Base-by-base conservation (phyloP, 1,140 invertebrate species). In the Ostrea edulis region DNA sequence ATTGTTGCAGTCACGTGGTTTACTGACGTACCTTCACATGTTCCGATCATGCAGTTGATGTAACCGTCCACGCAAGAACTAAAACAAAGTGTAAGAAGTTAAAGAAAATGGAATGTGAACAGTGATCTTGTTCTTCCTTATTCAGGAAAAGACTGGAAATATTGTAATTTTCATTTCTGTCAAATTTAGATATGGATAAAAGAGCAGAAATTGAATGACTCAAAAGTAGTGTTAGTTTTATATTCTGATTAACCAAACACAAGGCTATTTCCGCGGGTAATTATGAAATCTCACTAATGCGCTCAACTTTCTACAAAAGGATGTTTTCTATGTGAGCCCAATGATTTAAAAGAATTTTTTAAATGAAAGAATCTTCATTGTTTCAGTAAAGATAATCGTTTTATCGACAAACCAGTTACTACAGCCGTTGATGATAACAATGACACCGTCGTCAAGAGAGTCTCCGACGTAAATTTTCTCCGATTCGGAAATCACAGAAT, bases 11-110 rank as follows among this genome's bases (percentile, higher is more conserved):
- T 58, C 55, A n/a, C 17, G 17, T 20, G 14, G 14, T 20, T 62
- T 62, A n/a, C 20, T 62, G 8, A 25, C 29, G 11, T 35, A 77
- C 68, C 68, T 77, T 77, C 68, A 77, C 68, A 77, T 14, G 68
- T 29, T 35, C 68, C 68, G 17, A 77, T 77, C 68, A 29, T 22
- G 17, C 68, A 77, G 68, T 77, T 77, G 12, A 77, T 77, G 12
- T 77, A 77, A 29, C 68, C 68, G 35, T 77, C 68, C 22, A 25
- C 14, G 35, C 68, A 77, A 14, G 68, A 77, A 77, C 68, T 77
- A 35, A 25, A 77, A 35, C 12, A 17, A 17, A 77, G 14, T 62
- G n/a, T 62, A 55, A 55, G 8, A 17, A 62, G 17, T 17, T 17
- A 62, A 44, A 44, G 35, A 35, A 25, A 77, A 35, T 35, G 9